Percentiles rank a stretch among this genome's conserved stretches.
phyloP scores from a whole-genome alignment of 2,797 vertebrate species.

The Paratrypauchen microcephalus region DNA sequence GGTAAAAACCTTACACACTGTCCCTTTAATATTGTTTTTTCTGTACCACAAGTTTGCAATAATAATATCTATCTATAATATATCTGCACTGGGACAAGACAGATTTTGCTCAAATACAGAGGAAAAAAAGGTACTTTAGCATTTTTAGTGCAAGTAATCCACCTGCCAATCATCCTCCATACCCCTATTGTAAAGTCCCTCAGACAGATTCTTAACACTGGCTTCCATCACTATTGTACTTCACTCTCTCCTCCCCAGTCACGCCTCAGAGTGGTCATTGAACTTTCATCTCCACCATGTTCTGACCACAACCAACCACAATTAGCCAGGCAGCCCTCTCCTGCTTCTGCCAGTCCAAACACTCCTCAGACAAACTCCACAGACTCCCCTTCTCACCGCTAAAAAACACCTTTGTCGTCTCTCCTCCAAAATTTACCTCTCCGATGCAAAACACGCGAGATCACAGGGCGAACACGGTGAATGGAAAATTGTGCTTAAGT shows the following conservation, averaged over 20 bases:
- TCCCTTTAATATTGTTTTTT: too few relatives aligned
- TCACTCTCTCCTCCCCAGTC: slow-evolving; percentile 63
- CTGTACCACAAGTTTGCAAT: too few relatives aligned
- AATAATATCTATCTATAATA: too few relatives aligned
- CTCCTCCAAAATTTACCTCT: slow-evolving; percentile 83
- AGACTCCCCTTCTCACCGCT: slow-evolving; percentile 86
- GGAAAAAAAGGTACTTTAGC: neutral
- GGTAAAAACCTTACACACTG: too few relatives aligned
- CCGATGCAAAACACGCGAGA: slow-evolving; percentile 83
- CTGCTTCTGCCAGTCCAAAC: slow-evolving; percentile 75
- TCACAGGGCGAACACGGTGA: slow-evolving; percentile 92
- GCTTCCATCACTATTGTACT: slow-evolving; percentile 53
- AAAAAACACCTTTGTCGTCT: slow-evolving; percentile 91
- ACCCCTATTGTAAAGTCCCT: slow-evolving; percentile 46
- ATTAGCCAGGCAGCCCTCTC: slow-evolving; percentile 93
- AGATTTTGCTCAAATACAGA: neutral
- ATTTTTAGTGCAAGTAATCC: slow-evolving; percentile 9
- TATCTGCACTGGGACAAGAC: too few relatives aligned
- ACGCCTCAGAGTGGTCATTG: slow-evolving; percentile 85
- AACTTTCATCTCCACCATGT: slow-evolving; percentile 77
- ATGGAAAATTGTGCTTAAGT: slow-evolving; percentile 99
- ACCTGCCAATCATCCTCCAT: slow-evolving; percentile 26
- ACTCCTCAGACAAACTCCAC: slow-evolving; percentile 64
- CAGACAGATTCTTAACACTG: slow-evolving; percentile 49
- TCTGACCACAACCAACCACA: slow-evolving; percentile 91